These are phyloP conservation scores for Lethocerus indicus DNA, from an alignment of 1,140 invertebrate genomes.

Conservation along the genomic window DNA sequence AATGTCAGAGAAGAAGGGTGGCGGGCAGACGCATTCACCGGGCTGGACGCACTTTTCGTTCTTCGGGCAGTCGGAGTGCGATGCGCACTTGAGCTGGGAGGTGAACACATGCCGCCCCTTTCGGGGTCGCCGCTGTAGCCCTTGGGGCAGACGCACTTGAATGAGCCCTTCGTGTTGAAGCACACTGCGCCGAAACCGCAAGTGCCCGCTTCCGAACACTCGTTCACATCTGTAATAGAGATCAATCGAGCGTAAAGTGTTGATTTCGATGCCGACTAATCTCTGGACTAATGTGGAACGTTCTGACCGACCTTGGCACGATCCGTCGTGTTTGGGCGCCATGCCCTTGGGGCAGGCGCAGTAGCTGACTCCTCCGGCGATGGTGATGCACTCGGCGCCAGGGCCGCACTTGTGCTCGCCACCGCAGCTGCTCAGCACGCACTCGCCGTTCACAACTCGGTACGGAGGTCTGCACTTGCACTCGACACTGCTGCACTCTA, in stretches of 20 bases:
- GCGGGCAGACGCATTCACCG: constrained; percentile 73
- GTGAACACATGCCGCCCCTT: constrained; percentile 55
- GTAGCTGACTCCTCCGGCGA: constrained; percentile 76
- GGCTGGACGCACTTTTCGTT: constrained; percentile 85
- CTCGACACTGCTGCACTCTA: constrained; percentile 60
- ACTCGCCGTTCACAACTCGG: constrained; percentile 60
- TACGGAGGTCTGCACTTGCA: constrained; percentile 78
- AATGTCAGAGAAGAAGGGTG: constrained; percentile 69
- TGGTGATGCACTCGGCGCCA: constrained; percentile 73
- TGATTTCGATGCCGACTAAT: background rate
- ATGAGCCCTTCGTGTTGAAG: constrained; percentile 59
- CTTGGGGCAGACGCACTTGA: constrained; percentile 61
- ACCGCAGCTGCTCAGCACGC: constrained; percentile 67
- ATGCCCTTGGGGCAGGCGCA: constrained; percentile 74
- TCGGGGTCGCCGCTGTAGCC: constrained; percentile 46
- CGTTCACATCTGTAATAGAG: constrained; percentile 45
- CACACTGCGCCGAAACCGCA: constrained; percentile 78
- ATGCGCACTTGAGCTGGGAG: constrained; percentile 59
- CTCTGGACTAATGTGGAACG: background rate
- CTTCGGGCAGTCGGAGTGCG: constrained; percentile 60
- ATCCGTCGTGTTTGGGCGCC: constrained; percentile 48
- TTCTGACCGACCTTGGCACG: constrained; percentile 37
- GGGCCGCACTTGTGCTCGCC: constrained; percentile 55
- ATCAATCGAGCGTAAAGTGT: too few species aligned
- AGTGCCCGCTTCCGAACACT: constrained; percentile 56